phyloP scores from a whole-genome alignment of 2,888 invertebrate genomes.

The Conomelus anceps region DNA sequence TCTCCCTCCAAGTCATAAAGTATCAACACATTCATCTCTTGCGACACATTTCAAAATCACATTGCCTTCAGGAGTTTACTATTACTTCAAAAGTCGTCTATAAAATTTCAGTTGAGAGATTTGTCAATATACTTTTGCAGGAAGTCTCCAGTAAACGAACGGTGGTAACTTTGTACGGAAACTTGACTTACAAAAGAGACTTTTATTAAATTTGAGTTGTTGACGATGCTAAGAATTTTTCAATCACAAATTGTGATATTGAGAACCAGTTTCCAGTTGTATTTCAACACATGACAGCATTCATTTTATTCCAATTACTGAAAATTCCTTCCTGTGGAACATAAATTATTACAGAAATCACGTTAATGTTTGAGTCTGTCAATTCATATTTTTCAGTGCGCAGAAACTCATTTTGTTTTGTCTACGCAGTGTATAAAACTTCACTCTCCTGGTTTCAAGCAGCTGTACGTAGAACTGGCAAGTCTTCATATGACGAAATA shows the following conservation, averaged over 20 bases:
- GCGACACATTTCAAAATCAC: neutral
- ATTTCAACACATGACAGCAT: too few species aligned
- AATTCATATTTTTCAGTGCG: too few species aligned
- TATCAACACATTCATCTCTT: neutral
- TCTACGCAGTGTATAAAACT: too few species aligned
- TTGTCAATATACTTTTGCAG: neutral
- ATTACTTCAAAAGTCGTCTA: neutral
- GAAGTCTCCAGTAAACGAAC: neutral
- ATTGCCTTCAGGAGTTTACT: neutral
- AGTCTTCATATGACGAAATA: too few species aligned
- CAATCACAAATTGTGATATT: neutral
- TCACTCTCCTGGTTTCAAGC: too few species aligned
- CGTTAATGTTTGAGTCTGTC: too few species aligned
- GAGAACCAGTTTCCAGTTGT: neutral
- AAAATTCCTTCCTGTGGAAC: too few species aligned
- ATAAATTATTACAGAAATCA: too few species aligned
- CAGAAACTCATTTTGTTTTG: too few species aligned
- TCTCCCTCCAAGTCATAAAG: neutral
- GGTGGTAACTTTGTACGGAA: neutral
- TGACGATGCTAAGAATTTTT: neutral
- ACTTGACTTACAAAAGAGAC: neutral
- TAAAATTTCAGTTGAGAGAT: neutral
- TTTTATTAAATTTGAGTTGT: conserved; percentile 8
- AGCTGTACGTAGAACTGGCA: too few species aligned
- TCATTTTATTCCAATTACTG: too few species aligned